Evolutionary conservation across 2,888 invertebrate species (phyloP).

Genomic region (Lasioglossum oenotherae): DNA sequence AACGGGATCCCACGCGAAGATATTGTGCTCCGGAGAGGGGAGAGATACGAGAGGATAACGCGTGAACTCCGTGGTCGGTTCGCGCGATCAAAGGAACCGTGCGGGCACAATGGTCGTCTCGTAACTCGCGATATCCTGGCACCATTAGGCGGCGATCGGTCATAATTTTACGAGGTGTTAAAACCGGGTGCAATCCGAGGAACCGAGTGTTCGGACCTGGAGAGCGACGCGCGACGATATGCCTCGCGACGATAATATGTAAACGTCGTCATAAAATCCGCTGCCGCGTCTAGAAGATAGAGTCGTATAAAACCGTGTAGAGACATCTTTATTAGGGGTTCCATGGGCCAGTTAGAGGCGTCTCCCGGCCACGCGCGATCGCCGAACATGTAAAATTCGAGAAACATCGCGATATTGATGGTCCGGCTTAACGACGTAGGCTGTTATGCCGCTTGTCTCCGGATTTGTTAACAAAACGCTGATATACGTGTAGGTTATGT

Average conservation of each 20-base stretch:
- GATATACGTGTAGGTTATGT: constrained; percentile 24
- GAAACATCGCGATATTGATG: constrained; percentile 49
- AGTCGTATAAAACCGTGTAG: constrained; percentile 70
- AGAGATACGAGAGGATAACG: constrained; percentile 35
- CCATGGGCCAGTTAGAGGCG: constrained; percentile 63
- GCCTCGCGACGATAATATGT: constrained; percentile 67
- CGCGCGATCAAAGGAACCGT: constrained; percentile 60
- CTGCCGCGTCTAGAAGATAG: constrained; percentile 60
- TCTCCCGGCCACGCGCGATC: constrained; percentile 29
- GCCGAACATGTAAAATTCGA: constrained; percentile 59
- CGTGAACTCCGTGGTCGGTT: constrained; percentile 52
- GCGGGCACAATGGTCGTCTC: constrained; percentile 57
- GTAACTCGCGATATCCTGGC: constrained; percentile 62
- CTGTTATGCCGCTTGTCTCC: constrained; percentile 22
- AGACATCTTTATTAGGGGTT: constrained; percentile 73
- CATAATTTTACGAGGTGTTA: constrained; percentile 78
- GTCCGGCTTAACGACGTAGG: constrained; percentile 54
- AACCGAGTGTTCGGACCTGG: constrained; percentile 37
- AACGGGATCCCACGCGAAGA: constrained; percentile 36
- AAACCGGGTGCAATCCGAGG: constrained; percentile 72
- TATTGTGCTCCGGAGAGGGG: constrained; percentile 23
- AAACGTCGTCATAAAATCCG: constrained; percentile 73
- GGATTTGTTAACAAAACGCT: constrained; percentile 53
- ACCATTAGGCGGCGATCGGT: constrained; percentile 69
- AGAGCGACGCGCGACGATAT: constrained; percentile 39